Conservation (phyloP, 2,888 invertebrate genomes). For the Pollenia amentaria region DNA sequence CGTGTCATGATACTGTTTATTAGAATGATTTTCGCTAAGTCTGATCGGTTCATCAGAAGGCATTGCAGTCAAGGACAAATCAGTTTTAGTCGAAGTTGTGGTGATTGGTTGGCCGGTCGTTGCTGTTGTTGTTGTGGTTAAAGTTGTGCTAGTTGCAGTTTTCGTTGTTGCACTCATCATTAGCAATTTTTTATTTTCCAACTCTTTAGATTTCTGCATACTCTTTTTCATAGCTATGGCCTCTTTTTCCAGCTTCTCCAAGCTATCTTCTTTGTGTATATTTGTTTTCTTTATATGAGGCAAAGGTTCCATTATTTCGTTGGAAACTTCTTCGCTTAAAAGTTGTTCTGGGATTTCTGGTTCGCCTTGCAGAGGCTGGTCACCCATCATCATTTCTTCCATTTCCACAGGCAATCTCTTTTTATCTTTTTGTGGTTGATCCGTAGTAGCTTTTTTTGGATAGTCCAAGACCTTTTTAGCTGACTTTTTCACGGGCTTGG, state of each 20-base stretch:
- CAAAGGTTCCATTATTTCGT: constrained; percentile 82
- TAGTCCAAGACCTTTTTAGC: constrained; percentile 80
- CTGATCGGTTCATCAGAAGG: neutral
- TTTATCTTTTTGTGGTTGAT: constrained; percentile 62
- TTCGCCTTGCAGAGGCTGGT: constrained; percentile 81
- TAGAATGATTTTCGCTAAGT: neutral
- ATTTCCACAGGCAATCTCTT: constrained; percentile 67
- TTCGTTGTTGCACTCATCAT: constrained; percentile 38
- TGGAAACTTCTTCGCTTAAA: constrained; percentile 79
- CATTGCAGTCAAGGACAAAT: neutral
- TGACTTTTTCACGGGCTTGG: constrained; percentile 82
- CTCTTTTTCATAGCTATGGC: constrained; percentile 72
- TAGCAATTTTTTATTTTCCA: constrained; percentile 51
- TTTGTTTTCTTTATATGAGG: constrained; percentile 83
- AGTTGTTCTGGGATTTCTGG: constrained; percentile 72
- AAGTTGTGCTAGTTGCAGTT: constrained; percentile 18
- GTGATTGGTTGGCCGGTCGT: constrained; percentile 66
- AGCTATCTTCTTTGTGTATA: constrained; percentile 74
- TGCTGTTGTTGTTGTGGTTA: constrained; percentile 38
- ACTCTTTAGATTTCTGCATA: constrained; percentile 51
- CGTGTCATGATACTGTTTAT: neutral
- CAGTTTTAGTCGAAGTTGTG: constrained; percentile 66
- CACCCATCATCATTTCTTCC: constrained; percentile 84
- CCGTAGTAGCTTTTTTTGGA: constrained; percentile 69
- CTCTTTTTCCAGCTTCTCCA: constrained; percentile 80